Percentiles rank a stretch among this genome's conserved stretches.
phyloP scores from a whole-genome alignment of 2,113 vertebrate species.

The Petaurus breviceps region DNA sequence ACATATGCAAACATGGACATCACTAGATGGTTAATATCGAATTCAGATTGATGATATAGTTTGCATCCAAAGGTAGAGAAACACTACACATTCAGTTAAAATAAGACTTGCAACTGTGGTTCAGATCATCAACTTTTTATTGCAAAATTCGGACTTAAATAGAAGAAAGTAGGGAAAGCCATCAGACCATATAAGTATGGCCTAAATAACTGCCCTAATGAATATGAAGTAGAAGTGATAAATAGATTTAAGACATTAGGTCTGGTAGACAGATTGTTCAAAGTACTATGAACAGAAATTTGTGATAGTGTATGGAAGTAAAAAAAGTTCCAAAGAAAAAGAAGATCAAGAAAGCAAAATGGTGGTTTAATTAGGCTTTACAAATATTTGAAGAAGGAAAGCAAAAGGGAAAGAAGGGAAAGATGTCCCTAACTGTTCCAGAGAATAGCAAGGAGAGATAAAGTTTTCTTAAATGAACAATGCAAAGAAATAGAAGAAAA shows the following conservation, averaged over 20 bases:
- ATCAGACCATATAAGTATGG: background rate
- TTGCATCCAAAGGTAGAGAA: background rate
- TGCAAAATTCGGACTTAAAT: background rate
- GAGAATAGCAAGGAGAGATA: no score
- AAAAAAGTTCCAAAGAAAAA: no score
- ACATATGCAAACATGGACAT: background rate
- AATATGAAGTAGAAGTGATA: background rate
- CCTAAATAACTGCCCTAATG: background rate
- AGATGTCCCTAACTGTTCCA: no score
- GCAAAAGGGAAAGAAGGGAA: background rate
- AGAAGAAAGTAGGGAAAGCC: background rate
- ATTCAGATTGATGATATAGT: background rate
- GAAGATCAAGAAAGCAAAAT: background rate
- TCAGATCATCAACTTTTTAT: background rate
- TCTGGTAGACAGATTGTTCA: background rate
- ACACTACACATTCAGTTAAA: background rate
- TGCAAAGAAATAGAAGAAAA: no score
- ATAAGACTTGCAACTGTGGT: background rate
- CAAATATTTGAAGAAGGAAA: background rate
- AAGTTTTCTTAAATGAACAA: no score
- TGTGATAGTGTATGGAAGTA: no score
- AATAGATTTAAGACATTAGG: background rate
- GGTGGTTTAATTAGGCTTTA: background rate
- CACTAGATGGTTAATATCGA: background rate
- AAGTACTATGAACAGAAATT: background rate